A percentile compares a stretch with the other conserved stretches of the same genome.
Conservation (phyloP, 2,797 vertebrate genomes). For the Ceryle rudis region DNA sequence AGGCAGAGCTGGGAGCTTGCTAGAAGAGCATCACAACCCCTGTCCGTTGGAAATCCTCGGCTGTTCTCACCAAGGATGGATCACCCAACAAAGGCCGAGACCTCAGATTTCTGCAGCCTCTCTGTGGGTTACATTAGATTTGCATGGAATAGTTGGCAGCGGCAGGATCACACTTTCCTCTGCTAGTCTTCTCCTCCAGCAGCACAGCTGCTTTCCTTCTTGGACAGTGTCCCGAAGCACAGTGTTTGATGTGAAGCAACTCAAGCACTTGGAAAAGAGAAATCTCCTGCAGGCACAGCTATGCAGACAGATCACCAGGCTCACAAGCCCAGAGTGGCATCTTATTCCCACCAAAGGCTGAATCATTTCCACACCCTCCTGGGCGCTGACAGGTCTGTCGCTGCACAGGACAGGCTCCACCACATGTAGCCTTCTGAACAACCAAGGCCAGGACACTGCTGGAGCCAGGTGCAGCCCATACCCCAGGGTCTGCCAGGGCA, state of each 20-base stretch:
- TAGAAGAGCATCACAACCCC: neutral
- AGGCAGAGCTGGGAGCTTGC: neutral
- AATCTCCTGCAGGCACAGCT: neutral
- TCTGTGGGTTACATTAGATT: neutral
- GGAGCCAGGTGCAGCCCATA: neutral
- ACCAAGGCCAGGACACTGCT: neutral
- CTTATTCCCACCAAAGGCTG: neutral
- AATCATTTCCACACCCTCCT: neutral
- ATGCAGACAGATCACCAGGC: neutral
- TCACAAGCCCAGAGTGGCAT: neutral
- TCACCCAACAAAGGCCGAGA: neutral
- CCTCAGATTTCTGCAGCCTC: neutral
- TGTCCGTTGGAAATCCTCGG: neutral
- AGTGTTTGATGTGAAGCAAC: neutral
- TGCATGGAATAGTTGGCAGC: neutral
- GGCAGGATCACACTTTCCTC: neutral
- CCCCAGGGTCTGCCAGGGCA: neutral
- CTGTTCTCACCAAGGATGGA: neutral
- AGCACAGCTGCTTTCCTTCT: neutral
- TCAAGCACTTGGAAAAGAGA: neutral
- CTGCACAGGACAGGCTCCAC: neutral
- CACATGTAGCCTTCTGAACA: neutral
- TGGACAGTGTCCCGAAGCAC: neutral
- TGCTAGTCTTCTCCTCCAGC: neutral
- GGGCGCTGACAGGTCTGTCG: neutral